Evolutionary conservation across 2,797 vertebrate species (phyloP).

Genomic region (Platyrinchus mystaceus): DNA sequence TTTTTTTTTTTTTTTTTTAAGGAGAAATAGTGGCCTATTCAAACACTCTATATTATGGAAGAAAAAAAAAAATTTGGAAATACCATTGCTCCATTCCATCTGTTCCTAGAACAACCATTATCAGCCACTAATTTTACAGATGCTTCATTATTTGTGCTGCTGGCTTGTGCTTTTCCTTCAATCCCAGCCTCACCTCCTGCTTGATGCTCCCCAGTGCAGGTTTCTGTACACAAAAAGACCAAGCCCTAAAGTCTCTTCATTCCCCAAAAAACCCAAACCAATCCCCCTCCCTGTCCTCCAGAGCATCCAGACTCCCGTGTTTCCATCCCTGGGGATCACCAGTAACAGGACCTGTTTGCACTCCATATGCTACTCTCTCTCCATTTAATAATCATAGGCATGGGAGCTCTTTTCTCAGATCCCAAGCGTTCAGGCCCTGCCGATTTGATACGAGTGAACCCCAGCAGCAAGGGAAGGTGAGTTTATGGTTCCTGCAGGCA

Average conservation of each 20-base stretch:
- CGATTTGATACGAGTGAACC: neutral
- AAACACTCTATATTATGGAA: neutral
- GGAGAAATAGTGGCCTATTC: conserved; percentile 8
- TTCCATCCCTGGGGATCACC: neutral
- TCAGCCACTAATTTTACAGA: conserved; percentile 20
- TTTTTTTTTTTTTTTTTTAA: neutral
- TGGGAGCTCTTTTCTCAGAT: rapidly evolving
- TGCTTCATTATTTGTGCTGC: neutral
- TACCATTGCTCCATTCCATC: neutral
- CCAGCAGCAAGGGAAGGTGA: neutral
- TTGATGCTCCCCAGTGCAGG: neutral
- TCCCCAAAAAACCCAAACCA: neutral
- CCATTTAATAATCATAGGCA: neutral
- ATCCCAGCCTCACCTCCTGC: conserved; percentile 37
- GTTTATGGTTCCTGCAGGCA: neutral
- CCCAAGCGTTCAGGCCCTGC: neutral
- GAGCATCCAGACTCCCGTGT: rapidly evolving
- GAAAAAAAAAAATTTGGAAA: neutral
- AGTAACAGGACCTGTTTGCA: neutral
- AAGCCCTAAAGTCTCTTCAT: neutral
- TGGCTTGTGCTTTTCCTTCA: conserved; percentile 7
- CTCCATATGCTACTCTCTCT: neutral
- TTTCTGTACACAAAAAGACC: neutral
- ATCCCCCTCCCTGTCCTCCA: neutral
- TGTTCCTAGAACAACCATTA: conserved; percentile 40